Percentiles rank a stretch among this genome's conserved stretches.
phyloP scores from a whole-genome alignment of 2,888 invertebrate genomes.

The Hedya salicella region DNA sequence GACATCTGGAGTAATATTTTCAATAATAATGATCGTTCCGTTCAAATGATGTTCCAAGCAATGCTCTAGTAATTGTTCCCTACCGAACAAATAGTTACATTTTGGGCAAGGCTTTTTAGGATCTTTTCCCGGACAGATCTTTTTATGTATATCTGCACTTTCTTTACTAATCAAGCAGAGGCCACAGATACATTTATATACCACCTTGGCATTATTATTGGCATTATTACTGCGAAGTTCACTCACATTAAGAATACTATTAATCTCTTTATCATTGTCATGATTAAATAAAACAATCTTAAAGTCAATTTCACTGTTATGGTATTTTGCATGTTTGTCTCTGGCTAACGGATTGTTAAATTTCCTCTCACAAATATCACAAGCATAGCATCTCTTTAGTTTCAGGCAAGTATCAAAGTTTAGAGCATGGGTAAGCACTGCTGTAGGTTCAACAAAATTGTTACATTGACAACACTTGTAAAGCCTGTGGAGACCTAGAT shows the following conservation, averaged over 20 bases:
- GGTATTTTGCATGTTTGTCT: slow-evolving; percentile 17
- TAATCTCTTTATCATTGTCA: slow-evolving; percentile 5
- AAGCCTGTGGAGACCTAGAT: not conserved
- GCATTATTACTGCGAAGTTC: not conserved
- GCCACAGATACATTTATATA: slow-evolving; percentile 34
- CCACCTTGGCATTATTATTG: not conserved
- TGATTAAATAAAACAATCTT: slow-evolving; percentile 27
- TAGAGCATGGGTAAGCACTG: slow-evolving; percentile 12
- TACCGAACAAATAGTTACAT: slow-evolving; percentile 18
- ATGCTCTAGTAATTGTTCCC: slow-evolving; percentile 14
- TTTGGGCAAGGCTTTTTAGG: slow-evolving; percentile 9
- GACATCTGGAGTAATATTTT: slow-evolving; percentile 9
- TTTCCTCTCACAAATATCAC: slow-evolving; percentile 18
- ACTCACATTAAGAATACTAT: slow-evolving; percentile 6
- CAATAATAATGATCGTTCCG: not conserved
- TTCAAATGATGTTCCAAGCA: slow-evolving; percentile 15
- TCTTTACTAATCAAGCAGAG: slow-evolving; percentile 28
- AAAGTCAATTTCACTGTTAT: slow-evolving; percentile 5
- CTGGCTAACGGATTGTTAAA: slow-evolving; percentile 20
- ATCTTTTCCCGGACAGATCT: slow-evolving; percentile 13
- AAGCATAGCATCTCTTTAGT: slow-evolving; percentile 1
- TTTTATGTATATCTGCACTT: slow-evolving; percentile 9
- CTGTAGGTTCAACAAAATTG: slow-evolving; percentile 14
- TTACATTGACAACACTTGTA: slow-evolving; percentile 29
- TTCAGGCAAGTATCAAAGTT: slow-evolving; percentile 33